A percentile compares a stretch with the other conserved stretches of the same genome.
Conservation (phyloP, 2,888 invertebrate genomes). For the Auanema sp. region DNA sequence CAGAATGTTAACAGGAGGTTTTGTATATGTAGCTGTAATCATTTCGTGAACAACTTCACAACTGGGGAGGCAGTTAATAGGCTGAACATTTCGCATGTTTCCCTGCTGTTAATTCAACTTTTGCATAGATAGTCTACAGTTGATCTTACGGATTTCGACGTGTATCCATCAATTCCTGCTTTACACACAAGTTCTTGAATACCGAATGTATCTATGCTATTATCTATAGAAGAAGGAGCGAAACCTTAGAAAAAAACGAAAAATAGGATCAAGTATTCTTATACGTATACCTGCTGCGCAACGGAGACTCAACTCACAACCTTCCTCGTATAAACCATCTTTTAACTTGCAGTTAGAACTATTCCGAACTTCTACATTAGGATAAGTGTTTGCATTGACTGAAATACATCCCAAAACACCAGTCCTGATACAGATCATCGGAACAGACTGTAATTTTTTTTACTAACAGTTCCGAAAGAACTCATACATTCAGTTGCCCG, state of each 20-base stretch:
- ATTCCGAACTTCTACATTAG: neutral
- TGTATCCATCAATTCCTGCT: slow-evolving; percentile 18
- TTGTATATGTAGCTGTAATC: slow-evolving; percentile 2
- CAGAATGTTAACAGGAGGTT: slow-evolving; percentile 4
- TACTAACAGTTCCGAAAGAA: neutral
- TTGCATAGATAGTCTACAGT: neutral
- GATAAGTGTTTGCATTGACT: neutral
- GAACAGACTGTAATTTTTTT: neutral
- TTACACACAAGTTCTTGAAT: slow-evolving; percentile 14
- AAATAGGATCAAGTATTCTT: neutral
- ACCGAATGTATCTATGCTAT: slow-evolving; percentile 1
- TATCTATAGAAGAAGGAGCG: slow-evolving; percentile 6
- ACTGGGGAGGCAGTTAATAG: slow-evolving; percentile 14
- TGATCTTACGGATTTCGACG: neutral
- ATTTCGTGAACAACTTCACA: slow-evolving; percentile 9
- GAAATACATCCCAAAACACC: slow-evolving; percentile 9
- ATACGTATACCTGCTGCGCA: slow-evolving; percentile 8
- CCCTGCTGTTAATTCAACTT: neutral
- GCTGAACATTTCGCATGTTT: neutral
- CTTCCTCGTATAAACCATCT: slow-evolving; percentile 14
- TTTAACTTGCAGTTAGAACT: slow-evolving; percentile 6
- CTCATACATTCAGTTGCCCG: slow-evolving; percentile 7
- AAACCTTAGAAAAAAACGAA: slow-evolving; percentile 7
- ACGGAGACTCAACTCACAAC: slow-evolving; percentile 8
- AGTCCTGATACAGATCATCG: slow-evolving; percentile 4